Base-by-base conservation (phyloP, 2,797 vertebrate species). In the Rhinoraja longicauda region DNA sequence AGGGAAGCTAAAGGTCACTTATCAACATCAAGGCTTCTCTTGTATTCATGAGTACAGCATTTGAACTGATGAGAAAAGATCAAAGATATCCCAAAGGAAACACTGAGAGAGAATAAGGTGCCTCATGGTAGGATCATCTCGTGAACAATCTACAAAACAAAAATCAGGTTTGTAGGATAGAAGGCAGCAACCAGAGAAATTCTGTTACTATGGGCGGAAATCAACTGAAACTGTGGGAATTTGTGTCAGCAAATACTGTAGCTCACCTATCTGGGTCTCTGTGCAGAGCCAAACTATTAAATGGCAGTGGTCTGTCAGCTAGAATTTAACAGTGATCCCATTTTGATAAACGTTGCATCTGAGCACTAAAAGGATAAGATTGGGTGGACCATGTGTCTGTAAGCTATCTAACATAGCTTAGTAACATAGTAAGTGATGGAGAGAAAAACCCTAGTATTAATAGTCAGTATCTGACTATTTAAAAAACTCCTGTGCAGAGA, bases 81-180 rank as follows among this genome's bases (percentile, higher is more conserved):
- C 59, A 64, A 88, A n/a, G 21, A n/a, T 32, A 67, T 88, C 15
- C 59, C 59, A 64, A n/a, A 88, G 57, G 57, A 86, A 86, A n/a
- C 57, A 19, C 53, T 29, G 26, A 15, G 82, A 36, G 29, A 19
- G 84, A n/a, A 88, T 64, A 15, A 3, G 62, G 1, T 88, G 84
- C 62, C 64, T 64, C n/a, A 64, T 64, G 15, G 59, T 36, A 13
- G 59, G 59, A 19, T 64, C n/a, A 62, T 86, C 57, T 45, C 24
- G 78, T 86, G 17, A 82, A 62, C 29, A 86, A 86, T 62, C 53
- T n/a, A 15, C 82, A 86, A 86, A 86, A 86, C 59, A 86, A 45
- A 81, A 62, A 84, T 59, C 26, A 29, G 26, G 12, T 29, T 1
- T 15, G 57, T 62, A 62, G 57, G 39, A 12, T 59, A 2, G 26